These are phyloP conservation scores for Nicator chloris DNA, from an alignment of 2,113 vertebrate genomes.

Conservation along the genomic window DNA sequence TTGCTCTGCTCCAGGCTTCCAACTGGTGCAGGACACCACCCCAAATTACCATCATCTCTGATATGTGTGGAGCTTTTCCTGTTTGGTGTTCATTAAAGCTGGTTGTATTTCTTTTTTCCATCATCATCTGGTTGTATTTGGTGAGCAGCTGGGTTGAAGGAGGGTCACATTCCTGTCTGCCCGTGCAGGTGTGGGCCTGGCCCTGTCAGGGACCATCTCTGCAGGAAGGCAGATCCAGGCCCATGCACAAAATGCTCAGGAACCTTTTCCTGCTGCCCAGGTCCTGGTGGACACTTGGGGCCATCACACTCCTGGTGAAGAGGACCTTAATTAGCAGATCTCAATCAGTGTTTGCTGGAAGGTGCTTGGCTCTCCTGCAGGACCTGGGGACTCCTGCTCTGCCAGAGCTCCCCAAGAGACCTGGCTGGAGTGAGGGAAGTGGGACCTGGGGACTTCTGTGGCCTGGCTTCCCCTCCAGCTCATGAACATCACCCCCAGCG, in stretches of 20 bases:
- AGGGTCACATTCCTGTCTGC: background rate
- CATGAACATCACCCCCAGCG: background rate
- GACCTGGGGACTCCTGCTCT: background rate
- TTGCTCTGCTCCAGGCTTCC: background rate
- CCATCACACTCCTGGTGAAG: background rate
- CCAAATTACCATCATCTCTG: background rate
- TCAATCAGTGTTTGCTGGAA: background rate
- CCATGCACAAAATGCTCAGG: background rate
- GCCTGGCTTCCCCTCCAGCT: background rate
- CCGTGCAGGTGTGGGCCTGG: background rate
- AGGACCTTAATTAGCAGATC: background rate
- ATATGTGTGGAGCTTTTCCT: background rate
- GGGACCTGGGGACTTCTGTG: background rate
- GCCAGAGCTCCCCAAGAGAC: background rate
- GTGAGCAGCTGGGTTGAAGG: background rate
- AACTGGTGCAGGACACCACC: background rate
- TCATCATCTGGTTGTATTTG: background rate
- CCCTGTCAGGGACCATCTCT: background rate
- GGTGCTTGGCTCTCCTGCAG: background rate
- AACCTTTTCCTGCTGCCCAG: background rate
- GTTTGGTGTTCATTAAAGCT: background rate
- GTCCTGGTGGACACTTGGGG: fast-evolving
- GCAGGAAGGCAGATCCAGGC: background rate
- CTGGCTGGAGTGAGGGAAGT: background rate
- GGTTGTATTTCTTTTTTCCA: background rate